Evolutionary conservation across 2,888 invertebrate genomes (phyloP), one percentile per base, ranked within the genome.

Genomic region (Malthinus seriepunctatus): DNA sequence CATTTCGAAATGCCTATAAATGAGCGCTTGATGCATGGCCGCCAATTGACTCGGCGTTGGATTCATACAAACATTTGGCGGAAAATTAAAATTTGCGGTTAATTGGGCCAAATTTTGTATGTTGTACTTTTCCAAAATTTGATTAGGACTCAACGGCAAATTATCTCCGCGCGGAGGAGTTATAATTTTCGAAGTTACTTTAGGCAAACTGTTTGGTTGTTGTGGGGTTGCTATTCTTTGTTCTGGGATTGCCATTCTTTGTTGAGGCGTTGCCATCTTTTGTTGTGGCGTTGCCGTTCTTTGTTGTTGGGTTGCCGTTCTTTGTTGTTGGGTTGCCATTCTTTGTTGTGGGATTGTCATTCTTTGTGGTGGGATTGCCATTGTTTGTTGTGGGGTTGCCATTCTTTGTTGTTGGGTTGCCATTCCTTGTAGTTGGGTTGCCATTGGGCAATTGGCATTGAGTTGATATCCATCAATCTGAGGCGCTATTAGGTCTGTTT

Each of bases 91-190:
- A 63, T 71, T 78, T 7, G 78, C 78, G 32, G 76, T 75, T 46
- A 79, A 55, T 56, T 79, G 78, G 1, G 78, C 77, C 65, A 79
- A 64, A 67, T 78, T 79, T 59, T 77, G 78, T 31, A 79, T 76
- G 57, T 79, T 78, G 67, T 77, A 79, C 64, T 76, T 76, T 64
- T 79, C 78, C 61, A 77, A 57, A 11, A 79, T 67, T 56, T 78
- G 74, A 56, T 76, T 78, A 3, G 78, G 71, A 62, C 64, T 73
- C 10, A 75, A 33, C 2, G 66, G 63, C 11, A 66, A 63, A 33
- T 45, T 62, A 32, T 64, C 44, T 37, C 55, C 52, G 7, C 58
- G 57, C 23, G 51, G 56, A 8, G 63, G 55, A 11, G 61, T 42
- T 8, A 49, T 38, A 3, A 47, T 31, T 10, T 52, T 57, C 5